These are phyloP conservation scores for Liasis olivaceus DNA, from an alignment of 2,797 vertebrate species.

Conservation along the genomic window DNA sequence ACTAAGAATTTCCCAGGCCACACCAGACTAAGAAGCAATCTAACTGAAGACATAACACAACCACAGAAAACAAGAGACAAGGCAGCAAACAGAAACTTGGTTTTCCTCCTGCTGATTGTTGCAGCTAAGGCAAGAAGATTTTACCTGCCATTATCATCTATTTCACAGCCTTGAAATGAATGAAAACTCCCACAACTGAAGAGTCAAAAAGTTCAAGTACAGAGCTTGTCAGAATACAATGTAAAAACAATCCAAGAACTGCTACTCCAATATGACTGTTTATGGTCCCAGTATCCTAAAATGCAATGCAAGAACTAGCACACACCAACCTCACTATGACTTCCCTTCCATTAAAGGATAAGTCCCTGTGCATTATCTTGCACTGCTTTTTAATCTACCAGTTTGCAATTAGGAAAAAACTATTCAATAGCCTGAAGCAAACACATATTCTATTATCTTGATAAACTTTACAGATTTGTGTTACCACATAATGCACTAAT, in stretches of 20 bases:
- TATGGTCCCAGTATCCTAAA: neutral
- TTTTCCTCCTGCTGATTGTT: neutral
- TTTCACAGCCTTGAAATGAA: neutral
- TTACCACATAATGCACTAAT: neutral
- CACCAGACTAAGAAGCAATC: neutral
- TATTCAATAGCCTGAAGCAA: neutral
- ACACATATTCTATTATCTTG: neutral
- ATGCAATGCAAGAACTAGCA: neutral
- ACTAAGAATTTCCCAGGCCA: neutral
- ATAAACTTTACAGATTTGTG: neutral
- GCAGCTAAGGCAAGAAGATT: neutral
- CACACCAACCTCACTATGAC: neutral
- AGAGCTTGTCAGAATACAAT: neutral
- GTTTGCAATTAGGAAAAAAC: neutral
- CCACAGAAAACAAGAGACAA: neutral
- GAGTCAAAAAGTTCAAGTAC: neutral
- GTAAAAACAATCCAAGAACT: neutral
- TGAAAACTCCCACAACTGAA: neutral
- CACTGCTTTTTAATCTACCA: neutral
- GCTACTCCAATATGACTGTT: neutral
- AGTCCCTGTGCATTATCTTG: neutral
- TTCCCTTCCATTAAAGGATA: neutral
- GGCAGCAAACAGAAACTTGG: neutral
- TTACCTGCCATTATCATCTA: neutral
- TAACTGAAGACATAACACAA: neutral